Conservation (phyloP, 2,113 vertebrate species). For the Phrynosoma blainvillii region DNA sequence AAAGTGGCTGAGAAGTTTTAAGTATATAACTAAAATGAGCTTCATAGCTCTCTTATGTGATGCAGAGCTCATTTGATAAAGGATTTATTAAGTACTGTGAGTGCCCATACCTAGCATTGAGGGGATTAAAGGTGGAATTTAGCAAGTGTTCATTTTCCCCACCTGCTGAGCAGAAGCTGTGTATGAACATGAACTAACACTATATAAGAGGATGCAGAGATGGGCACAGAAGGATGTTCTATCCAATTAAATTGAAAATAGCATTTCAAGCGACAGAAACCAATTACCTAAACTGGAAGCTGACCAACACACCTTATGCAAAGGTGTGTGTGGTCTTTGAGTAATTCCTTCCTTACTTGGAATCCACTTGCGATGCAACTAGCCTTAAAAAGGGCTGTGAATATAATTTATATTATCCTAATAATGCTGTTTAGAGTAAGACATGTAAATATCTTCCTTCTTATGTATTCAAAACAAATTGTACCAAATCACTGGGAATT, state of each 20-base stretch:
- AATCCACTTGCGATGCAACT: not conserved
- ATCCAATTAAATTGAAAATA: constrained; percentile 27
- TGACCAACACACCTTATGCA: constrained; percentile 8
- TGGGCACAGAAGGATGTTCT: not conserved
- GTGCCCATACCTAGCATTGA: not conserved
- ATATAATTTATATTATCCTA: not conserved
- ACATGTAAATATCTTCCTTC: not conserved
- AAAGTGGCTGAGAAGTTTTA: too few species aligned
- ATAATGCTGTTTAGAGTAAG: not conserved
- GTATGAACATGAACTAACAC: not conserved
- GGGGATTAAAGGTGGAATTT: not conserved
- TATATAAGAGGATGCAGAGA: not conserved
- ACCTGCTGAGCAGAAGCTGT: not conserved
- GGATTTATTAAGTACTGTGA: too few species aligned
- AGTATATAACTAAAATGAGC: too few species aligned
- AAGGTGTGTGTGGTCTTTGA: not conserved
- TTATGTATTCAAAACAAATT: not conserved
- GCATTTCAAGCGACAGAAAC: not conserved
- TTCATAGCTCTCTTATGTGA: too few species aligned
- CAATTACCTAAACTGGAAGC: constrained; percentile 33
- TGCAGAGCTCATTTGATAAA: not conserved
- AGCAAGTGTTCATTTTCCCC: not conserved
- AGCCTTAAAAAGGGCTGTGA: not conserved
- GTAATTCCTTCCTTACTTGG: not conserved
- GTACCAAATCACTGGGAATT: not conserved